These are phyloP conservation scores for Lypha dubia DNA, from an alignment of 2,888 invertebrate species.

Conservation along the genomic window DNA sequence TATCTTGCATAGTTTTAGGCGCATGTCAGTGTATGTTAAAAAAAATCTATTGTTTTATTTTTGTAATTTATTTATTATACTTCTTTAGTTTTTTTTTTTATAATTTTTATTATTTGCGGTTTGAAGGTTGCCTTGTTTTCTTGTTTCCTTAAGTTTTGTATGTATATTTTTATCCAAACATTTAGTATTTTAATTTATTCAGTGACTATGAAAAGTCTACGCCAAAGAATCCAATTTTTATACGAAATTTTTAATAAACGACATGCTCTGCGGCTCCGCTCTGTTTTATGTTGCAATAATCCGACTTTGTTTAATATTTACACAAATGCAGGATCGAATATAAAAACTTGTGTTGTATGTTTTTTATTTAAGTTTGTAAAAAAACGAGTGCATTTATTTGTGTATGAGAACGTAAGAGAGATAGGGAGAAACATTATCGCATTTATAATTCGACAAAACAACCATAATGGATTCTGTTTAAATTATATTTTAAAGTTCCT, in stretches of 20 bases:
- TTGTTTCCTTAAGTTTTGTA: slow-evolving; percentile 10
- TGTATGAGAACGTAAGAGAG: neutral
- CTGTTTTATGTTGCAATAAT: neutral
- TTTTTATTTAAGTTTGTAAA: neutral
- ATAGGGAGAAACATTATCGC: too few species aligned
- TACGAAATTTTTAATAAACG: neutral
- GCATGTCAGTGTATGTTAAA: slow-evolving; percentile 69
- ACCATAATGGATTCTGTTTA: too few species aligned
- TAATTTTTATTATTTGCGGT: slow-evolving; percentile 31
- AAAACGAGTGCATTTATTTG: neutral
- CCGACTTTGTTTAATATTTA: neutral
- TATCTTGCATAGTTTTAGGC: slow-evolving; percentile 67
- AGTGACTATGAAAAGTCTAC: neutral
- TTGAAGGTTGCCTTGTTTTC: slow-evolving; percentile 41
- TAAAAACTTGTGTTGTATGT: neutral
- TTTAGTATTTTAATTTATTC: too few species aligned
- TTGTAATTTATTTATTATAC: slow-evolving; percentile 6
- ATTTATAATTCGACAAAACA: too few species aligned
- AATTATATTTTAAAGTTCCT: too few species aligned
- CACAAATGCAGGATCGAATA: neutral
- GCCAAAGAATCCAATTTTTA: neutral
- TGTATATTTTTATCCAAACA: slow-evolving; percentile 21
- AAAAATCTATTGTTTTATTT: slow-evolving; percentile 23
- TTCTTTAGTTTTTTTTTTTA: slow-evolving; percentile 35
- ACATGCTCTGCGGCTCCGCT: slow-evolving; percentile 9